Percentiles rank a stretch among this genome's conserved stretches.
phyloP scores from a whole-genome alignment of 2,888 invertebrate genomes.

The Hypomecis atomaria region DNA sequence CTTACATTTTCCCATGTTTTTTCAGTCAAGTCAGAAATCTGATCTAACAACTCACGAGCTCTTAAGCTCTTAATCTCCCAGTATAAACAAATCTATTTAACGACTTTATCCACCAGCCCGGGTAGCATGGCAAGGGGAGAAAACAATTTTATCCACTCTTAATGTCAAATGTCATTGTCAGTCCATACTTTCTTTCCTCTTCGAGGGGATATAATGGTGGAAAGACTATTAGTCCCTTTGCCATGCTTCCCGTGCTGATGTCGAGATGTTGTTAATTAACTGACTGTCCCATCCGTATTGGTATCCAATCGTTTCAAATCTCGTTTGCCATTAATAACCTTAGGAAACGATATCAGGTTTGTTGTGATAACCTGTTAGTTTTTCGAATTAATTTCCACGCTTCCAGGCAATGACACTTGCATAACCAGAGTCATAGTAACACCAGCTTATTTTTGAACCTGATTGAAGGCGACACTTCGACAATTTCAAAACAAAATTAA shows the following conservation, averaged over 20 bases:
- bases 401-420: conserved; percentile 16
- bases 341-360: conserved; percentile 11
- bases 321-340: conserved; percentile 16
- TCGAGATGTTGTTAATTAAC: conserved; percentile 13
- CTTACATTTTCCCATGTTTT: too few species aligned
- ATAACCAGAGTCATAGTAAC: not conserved
- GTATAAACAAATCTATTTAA: not conserved
- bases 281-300: not conserved
- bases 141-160: too few species aligned
- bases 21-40: too few species aligned
- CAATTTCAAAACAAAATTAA: not conserved
- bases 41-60: too few species aligned
- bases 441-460: not conserved
- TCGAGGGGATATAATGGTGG: too few species aligned
- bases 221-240: too few species aligned
- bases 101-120: not conserved
- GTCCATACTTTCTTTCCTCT: too few species aligned
- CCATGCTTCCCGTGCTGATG: too few species aligned
- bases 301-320: conserved; percentile 9
- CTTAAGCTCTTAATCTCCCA: too few species aligned
- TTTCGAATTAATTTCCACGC: conserved; percentile 13
- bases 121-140: too few species aligned
- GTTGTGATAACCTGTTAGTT: conserved; percentile 10
- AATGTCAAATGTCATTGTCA: too few species aligned
- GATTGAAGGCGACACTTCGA: not conserved